These are phyloP conservation scores for Oncorhynchus keta DNA, from an alignment of 2,113 vertebrate species.

Conservation along the genomic window DNA sequence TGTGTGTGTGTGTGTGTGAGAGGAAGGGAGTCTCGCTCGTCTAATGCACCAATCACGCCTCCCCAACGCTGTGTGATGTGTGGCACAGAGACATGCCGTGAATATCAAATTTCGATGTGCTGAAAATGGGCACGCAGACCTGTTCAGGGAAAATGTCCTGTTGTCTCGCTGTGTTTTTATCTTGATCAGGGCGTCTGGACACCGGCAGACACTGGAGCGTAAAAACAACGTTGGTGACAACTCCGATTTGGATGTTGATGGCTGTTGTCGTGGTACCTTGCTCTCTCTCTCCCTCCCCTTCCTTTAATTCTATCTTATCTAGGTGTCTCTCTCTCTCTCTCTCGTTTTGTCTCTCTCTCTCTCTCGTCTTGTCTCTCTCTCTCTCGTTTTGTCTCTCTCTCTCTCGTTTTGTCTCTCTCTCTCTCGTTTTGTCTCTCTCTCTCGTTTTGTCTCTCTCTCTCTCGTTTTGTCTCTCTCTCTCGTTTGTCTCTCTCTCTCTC, in stretches of 20 bases:
- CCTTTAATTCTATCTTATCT: neutral
- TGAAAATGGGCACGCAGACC: constrained; percentile 41
- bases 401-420: no score
- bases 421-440: no score
- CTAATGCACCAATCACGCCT: constrained; percentile 46
- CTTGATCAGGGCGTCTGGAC: neutral
- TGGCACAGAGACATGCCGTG: constrained; percentile 45
- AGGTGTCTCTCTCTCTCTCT: no score
- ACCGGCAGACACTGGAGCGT: neutral
- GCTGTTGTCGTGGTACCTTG: neutral
- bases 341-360: no score
- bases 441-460: no score
- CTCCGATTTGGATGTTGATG: neutral
- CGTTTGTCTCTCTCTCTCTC: no score
- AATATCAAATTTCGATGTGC: constrained; percentile 56
- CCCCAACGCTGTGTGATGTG: constrained; percentile 43
- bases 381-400: no score
- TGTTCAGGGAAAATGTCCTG: constrained; percentile 31
- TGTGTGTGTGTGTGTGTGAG: neutral
- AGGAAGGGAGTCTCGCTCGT: constrained; percentile 15
- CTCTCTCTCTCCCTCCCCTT: no score
- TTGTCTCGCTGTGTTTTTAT: constrained; percentile 23
- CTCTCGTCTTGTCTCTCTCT: no score
- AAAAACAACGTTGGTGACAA: neutral
- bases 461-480: no score